Base-by-base conservation (phyloP, 2,113 vertebrate species). In the Euleptes europaea region DNA sequence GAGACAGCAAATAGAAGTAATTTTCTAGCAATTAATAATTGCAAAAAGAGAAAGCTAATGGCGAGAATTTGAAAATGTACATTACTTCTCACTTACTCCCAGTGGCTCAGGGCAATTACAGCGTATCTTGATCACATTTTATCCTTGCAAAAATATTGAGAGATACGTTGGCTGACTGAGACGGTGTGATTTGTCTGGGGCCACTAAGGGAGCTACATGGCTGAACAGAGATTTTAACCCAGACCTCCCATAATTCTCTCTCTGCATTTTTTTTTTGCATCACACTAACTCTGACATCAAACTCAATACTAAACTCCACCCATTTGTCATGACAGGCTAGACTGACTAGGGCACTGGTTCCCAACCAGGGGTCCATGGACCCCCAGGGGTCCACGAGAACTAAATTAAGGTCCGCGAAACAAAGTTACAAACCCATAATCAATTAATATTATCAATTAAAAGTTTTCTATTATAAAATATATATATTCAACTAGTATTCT, bases 1-100 rank as follows among this genome's bases (percentile, higher is more conserved):
- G 6, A 15, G 33, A 19, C 5, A 69, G 67, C 35, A 35, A 35
- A 69, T 35, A 69, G 14, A 60, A 14, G 51, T 31, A 70, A 33
- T 78, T 26, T 9, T 38, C 26, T 71, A 78, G n/a, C 19, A 60
- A 70, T 82, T 57, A 71, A 57, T 47, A 57, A 35, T 69, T 77
- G 4, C 33, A 21, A 11, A 10, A 13, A 35, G 19, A 2, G 3
- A 3, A 0, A 1, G 0, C 1, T 2, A 0, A 1, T 2, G 5
- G 38, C 1, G 7, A 0, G 3, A 10, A 28, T 35, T 31, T 33
- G 57, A 75, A 83, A 40, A 5, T 40, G 44, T 35, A 76, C 44
- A 19, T 78, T 78, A 49, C 35, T 78, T 57, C 66, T 7, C 31
- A 60, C 35, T 57, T 28, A 54, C 42, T 70, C 63, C 74, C 47